Percentiles rank a stretch among this genome's conserved stretches.
These are phyloP conservation scores for Chrysolina oricalcia DNA, from an alignment of 2,888 invertebrate species.

Conservation along the genomic window DNA sequence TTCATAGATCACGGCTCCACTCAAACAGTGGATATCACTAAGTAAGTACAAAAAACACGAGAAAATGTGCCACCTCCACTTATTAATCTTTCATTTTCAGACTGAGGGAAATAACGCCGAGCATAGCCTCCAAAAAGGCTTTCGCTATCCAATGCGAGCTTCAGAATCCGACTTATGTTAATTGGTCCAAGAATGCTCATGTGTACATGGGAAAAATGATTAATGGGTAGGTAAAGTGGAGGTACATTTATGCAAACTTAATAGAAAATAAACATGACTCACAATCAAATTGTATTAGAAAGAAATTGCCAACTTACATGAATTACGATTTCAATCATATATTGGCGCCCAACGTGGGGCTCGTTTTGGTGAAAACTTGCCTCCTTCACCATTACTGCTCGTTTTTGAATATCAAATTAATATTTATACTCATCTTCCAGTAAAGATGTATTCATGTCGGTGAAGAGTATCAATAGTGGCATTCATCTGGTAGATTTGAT, in stretches of 20 bases:
- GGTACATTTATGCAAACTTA: too few species aligned
- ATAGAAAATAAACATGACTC: too few species aligned
- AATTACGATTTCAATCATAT: background rate
- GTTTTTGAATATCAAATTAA: background rate
- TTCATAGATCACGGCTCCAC: conserved; percentile 80
- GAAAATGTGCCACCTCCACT: background rate
- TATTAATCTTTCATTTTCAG: conserved; percentile 64
- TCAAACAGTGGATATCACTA: conserved; percentile 72
- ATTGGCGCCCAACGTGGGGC: background rate
- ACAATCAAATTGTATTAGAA: too few species aligned
- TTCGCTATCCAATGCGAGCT: conserved; percentile 77
- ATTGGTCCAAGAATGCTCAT: conserved; percentile 75
- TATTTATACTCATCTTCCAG: conserved; percentile 48
- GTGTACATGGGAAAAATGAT: conserved; percentile 76
- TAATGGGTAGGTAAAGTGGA: conserved; percentile 73
- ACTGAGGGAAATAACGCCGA: conserved; percentile 72
- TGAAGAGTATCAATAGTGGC: conserved; percentile 58
- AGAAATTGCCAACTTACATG: too few species aligned
- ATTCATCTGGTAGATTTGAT: conserved; percentile 71
- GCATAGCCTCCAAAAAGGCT: conserved; percentile 71
- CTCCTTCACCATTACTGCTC: too few species aligned
- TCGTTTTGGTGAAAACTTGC: background rate
- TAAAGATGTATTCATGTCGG: conserved; percentile 63
- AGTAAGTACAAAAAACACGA: conserved; percentile 68
- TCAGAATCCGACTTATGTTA: conserved; percentile 73